Evolutionary conservation across 2,113 vertebrate genomes (phyloP), one percentile per base, ranked within the genome.

Genomic region (Dendropsophus ebraccatus): DNA sequence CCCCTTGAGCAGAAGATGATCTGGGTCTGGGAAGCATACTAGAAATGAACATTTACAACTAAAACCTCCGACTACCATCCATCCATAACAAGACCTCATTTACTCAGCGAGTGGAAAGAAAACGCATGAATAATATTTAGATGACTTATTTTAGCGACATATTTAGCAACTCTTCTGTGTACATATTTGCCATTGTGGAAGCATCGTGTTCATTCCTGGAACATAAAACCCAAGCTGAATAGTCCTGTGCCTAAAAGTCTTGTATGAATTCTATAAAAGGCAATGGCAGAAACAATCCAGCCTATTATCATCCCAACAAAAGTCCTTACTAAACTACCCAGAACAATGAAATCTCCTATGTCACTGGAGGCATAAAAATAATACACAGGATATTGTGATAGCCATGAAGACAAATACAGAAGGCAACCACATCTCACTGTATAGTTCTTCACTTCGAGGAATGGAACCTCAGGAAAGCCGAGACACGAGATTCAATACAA

Each of bases 261-360:
- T 28, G 49, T 73, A 83, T 75, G 83, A 77, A 52, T 79, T 70
- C 37, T 79, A 67, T 69, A 79, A 85, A 70, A 79, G 60, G 60
- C 49, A 85, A 70, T 41, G 60, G 47, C 52, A 85, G 23, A 70
- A 30, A 78, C 47, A 74, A 79, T 70, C 60, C 62, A 49, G 37
- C 60, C 84, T 56, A 85, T 85, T 85, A 67, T 70, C n/a, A 50
- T n/a, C 47, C 30, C 30, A 70, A 79, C 84, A 85, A 85, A 69
- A 85, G 30, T 49, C 28, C 54, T 47, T 45, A 32, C 83, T 78
- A 25, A 85, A 85, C 67, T 76, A 56, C 73, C 50, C 73, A 45
- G 37, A 76, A 79, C 84, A 85, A 85, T 78, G 45, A 67, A 79
- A 70, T 85, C 47, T 56, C 30, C 60, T 70, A 21, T 25, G 60